A percentile compares a stretch with the other conserved stretches of the same genome.
These are phyloP conservation scores for Sinocyclocheilus anophthalmus DNA, from an alignment of 2,113 vertebrate species.

Conservation along the genomic window DNA sequence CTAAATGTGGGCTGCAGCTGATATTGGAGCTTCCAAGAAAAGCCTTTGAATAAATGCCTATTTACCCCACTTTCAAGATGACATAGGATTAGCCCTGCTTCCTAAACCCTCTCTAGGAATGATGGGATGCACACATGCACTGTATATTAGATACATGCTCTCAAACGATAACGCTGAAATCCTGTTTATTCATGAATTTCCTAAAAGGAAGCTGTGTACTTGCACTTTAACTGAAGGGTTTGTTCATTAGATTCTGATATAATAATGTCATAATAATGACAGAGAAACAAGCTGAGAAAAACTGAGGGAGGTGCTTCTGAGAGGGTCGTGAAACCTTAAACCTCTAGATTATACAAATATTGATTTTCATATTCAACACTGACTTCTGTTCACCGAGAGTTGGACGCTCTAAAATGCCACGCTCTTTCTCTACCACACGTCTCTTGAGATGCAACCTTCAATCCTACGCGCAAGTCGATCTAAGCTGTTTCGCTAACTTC, in stretches of 20 bases:
- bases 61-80: slow-evolving; percentile 38
- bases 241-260: neutral
- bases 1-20: slow-evolving; percentile 36
- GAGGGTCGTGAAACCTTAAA: neutral
- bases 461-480: neutral
- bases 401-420: slow-evolving; percentile 17
- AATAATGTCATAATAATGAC: slow-evolving; percentile 4
- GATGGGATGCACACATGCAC: neutral
- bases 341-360: slow-evolving; percentile 25
- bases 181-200: neutral
- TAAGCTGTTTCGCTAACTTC: neutral
- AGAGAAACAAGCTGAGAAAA: neutral
- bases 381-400: slow-evolving; percentile 11
- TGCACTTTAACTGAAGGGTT: neutral
- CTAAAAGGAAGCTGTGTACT: slow-evolving; percentile 1
- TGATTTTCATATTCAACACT: slow-evolving; percentile 23
- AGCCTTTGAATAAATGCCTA: slow-evolving; percentile 35
- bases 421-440: slow-evolving; percentile 17
- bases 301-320: neutral
- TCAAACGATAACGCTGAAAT: neutral
- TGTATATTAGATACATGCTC: slow-evolving; percentile 12
- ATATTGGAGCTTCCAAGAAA: slow-evolving; percentile 29
- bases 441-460: slow-evolving; percentile 10
- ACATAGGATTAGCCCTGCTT: slow-evolving; percentile 25
- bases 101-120: slow-evolving; percentile 38